phyloP scores from a whole-genome alignment of 2,113 vertebrate species.

The Formicarius rufipectus region DNA sequence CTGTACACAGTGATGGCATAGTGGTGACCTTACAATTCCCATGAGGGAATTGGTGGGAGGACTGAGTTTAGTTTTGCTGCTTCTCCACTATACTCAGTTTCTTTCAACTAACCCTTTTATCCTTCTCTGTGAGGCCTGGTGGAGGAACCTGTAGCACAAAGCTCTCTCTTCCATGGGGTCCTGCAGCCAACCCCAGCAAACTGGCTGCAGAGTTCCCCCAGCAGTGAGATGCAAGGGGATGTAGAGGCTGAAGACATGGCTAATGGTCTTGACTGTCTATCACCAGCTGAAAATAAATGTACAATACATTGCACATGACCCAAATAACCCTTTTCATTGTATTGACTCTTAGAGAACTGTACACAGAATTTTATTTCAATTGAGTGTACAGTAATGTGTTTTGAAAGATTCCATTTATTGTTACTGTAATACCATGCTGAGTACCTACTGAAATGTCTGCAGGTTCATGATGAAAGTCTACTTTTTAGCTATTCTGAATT shows the following conservation, averaged over 20 bases:
- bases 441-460: background rate
- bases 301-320: background rate
- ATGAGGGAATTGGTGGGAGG: fast-evolving
- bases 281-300: background rate
- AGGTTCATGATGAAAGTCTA: background rate
- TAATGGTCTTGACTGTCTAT: background rate
- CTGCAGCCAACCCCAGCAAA: background rate
- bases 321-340: background rate
- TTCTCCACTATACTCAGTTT: background rate
- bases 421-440: background rate
- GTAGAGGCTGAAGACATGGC: background rate
- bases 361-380: background rate
- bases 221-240: background rate
- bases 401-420: background rate
- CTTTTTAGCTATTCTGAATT: background rate
- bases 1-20: background rate
- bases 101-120: background rate
- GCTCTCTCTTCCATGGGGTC: background rate
- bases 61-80: background rate
- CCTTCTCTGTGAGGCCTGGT: background rate
- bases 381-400: background rate
- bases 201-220: background rate
- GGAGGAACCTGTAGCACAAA: background rate
- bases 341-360: background rate
- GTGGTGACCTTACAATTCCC: background rate